Evolutionary conservation across 2,888 invertebrate species (phyloP), one percentile per base, ranked within the genome.

Genomic region (Machimus atricapillus): DNA sequence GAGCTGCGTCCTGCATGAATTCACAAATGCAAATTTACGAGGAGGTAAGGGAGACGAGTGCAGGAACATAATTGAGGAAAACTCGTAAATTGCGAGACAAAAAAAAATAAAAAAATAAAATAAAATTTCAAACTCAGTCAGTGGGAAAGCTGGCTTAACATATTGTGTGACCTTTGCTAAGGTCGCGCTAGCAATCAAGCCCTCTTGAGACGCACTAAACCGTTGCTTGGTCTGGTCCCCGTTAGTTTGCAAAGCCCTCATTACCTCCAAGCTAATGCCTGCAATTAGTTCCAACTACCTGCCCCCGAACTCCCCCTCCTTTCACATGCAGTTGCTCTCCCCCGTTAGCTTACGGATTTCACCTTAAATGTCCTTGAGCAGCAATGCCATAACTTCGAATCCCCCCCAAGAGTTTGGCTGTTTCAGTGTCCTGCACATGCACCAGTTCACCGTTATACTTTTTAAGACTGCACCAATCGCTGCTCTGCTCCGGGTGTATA

Each of bases 231-330:
- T 37, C 52, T 34, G 31, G 34, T 66, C 37, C 58, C 37, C 14
- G 37, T 66, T 19, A 82, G 58, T 82, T 66, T 82, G 82, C n/a
- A 82, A 82, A 82, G 82, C 37, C 58, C 58, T 82, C 82, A 82
- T 82, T 82, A 82, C 23, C 82, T 58, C 66, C 7, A 8, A 82
- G 66, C 58, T 82, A 82, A 82, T 66, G 66, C 82, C 82, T 34
- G 82, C 82, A 82, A 82, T 82, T 82, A 82, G 82, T 82, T 82
- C 34, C 82, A 82, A 82, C 82, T 82, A 82, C 82, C 82, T 58
- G 37, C 16, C 58, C 82, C 40, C 82, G 31, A 37, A 27, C 66
- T n/a, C 16, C 82, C 4, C 56, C 56, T 9, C 16, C 0, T 3
- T 31, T 31, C 7, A 66, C 40, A 23, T 82, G 82, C 82, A 58